Evolutionary conservation across 2,888 invertebrate species (phyloP), one percentile per base, ranked within the genome.

Genomic region (Chelonus formosanus): DNA sequence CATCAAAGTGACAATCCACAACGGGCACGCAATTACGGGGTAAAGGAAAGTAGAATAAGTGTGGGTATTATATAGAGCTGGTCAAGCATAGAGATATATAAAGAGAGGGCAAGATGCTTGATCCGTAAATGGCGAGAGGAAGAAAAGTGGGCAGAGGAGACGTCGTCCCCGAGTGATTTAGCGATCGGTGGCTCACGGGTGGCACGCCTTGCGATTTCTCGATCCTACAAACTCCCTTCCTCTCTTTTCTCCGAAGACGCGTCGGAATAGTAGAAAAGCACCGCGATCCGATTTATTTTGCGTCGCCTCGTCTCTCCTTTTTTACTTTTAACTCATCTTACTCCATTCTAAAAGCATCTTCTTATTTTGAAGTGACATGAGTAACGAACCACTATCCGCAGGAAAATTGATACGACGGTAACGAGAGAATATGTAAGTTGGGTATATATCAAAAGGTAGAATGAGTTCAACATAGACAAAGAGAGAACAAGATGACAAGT

Each of bases 161-260:
- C 40, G 59, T 65, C 54, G 65, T 62, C 60, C 58, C 54, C 64
- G 62, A 56, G 63, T 67, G 64, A 67, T 67, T 69, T 69, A 67
- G 57, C 64, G 66, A 67, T 61, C 61, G 60, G 55, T 35, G 67
- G 55, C 57, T 60, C 63, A 61, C 45, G 61, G 61, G 61, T 61
- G 61, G 61, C 61, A 36, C 60, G 52, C 60, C 60, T 50, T 43
- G 52, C 60, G 60, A 61, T 61, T 61, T 61, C 60, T 61, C 52
- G 43, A 61, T 61, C 50, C 65, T 65, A 4, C 63, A 47, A 10
- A 6, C 48, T 20, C 34, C 43, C 40, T 31, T 40, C 52, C 35
- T 56, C 45, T 20, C 34, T 50, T 45, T 31, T 40, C 56, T 43
- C 61, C 45, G 45, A 47, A 60, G 59, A 63, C 50, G 43, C 32